Conservation (phyloP, 2,113 vertebrate genomes). For the Bujurquina vittata region DNA sequence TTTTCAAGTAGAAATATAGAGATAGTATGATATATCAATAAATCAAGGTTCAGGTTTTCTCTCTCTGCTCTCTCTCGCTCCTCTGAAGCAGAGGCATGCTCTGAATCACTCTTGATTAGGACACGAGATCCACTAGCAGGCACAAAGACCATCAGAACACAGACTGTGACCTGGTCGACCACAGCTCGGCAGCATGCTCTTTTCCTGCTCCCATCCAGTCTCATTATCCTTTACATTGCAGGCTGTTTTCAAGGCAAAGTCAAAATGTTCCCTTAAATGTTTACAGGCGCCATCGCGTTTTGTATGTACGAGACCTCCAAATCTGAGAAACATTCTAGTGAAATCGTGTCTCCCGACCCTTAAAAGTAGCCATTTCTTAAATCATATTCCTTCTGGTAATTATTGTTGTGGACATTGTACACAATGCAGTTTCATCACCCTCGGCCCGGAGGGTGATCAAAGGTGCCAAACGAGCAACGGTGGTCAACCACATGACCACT, state of each 20-base stretch:
- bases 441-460: no score
- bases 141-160: neutral
- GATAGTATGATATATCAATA: neutral
- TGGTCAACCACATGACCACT: no score
- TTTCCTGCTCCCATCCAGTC: neutral
- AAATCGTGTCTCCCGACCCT: no score
- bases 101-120: neutral
- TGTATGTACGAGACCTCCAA: no score
- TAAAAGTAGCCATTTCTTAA: no score
- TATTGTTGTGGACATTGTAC: no score
- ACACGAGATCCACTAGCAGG: neutral
- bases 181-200: neutral
- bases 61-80: neutral
- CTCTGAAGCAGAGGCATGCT: neutral
- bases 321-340: no score
- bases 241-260: neutral
- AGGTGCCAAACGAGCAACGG: no score
- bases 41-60: neutral
- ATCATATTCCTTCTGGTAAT: no score
- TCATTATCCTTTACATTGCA: neutral
- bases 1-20: neutral
- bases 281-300: no score
- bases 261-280: no score
- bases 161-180: neutral
- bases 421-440: no score